phyloP scores from a whole-genome alignment of 2,888 invertebrate genomes.

The Nomada ruficornis region DNA sequence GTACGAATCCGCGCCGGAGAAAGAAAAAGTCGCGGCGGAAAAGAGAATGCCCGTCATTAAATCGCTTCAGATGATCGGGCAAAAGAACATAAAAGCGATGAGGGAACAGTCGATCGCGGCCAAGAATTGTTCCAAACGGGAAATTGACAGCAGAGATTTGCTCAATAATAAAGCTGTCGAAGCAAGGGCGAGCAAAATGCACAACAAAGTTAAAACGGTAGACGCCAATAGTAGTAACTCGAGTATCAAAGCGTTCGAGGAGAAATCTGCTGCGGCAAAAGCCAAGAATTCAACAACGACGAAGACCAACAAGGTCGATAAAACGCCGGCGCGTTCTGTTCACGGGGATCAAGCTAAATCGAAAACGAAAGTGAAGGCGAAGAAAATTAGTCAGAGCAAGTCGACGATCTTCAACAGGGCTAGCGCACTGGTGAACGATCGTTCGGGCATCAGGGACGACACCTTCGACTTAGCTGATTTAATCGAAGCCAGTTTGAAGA shows the following conservation, averaged over 20 bases:
- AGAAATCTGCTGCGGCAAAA: background rate
- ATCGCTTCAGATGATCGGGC: slow-evolving; percentile 13
- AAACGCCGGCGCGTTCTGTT: background rate
- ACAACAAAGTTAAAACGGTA: background rate
- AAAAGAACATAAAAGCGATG: slow-evolving; percentile 10
- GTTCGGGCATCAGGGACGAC: slow-evolving; percentile 24
- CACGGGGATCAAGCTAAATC: background rate
- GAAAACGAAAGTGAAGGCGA: slow-evolving; percentile 40
- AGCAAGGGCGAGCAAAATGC: slow-evolving; percentile 1
- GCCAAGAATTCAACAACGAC: background rate
- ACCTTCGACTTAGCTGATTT: slow-evolving; percentile 60
- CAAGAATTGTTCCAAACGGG: slow-evolving; percentile 7
- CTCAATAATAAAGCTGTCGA: background rate
- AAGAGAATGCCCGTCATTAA: slow-evolving; percentile 14
- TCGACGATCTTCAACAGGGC: slow-evolving; percentile 52
- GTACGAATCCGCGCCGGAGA: background rate
- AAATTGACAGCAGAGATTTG: background rate
- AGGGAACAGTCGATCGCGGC: background rate
- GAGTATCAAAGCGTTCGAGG: background rate
- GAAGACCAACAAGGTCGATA: slow-evolving; percentile 10
- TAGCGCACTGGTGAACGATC: slow-evolving; percentile 5
- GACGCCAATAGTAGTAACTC: slow-evolving; percentile 1
- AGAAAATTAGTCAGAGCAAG: slow-evolving; percentile 49
- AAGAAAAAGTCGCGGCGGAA: slow-evolving; percentile 2
- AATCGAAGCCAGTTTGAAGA: slow-evolving; percentile 65